phyloP scores from a whole-genome alignment of 2,797 vertebrate genomes.

The Poecilia picta region DNA sequence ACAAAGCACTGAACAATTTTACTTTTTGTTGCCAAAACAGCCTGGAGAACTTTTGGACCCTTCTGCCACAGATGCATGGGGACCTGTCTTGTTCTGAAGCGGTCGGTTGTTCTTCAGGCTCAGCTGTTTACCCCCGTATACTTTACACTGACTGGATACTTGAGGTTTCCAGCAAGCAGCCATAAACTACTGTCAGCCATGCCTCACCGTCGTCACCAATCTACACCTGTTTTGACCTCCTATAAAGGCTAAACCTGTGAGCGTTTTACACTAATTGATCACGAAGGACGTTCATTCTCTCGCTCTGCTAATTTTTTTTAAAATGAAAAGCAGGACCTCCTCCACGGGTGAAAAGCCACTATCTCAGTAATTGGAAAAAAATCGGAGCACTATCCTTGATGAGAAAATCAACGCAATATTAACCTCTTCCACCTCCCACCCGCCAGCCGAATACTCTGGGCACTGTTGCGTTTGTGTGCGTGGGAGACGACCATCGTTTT shows the following conservation, averaged over 20 bases:
- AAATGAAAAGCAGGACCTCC: slow-evolving; percentile 29
- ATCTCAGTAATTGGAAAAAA: slow-evolving; percentile 35
- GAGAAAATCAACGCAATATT: slow-evolving; percentile 24
- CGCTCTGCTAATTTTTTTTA: not conserved
- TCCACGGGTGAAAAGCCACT: slow-evolving; percentile 22
- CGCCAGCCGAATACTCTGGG: not conserved
- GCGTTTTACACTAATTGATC: slow-evolving; percentile 45
- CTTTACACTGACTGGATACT: slow-evolving; percentile 27
- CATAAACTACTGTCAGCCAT: slow-evolving; percentile 50
- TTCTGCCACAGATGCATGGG: slow-evolving; percentile 54
- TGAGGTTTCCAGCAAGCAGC: slow-evolving; percentile 22
- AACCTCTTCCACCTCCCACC: not conserved
- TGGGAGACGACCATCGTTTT: slow-evolving; percentile 1
- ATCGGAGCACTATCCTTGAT: slow-evolving; percentile 53
- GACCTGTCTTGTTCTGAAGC: slow-evolving; percentile 51
- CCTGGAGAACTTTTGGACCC: slow-evolving; percentile 46
- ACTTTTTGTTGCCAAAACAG: slow-evolving; percentile 30
- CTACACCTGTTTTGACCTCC: slow-evolving; percentile 57
- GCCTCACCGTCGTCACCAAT: slow-evolving; percentile 55
- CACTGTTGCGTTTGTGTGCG: not conserved
- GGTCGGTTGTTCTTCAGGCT: slow-evolving; percentile 66
- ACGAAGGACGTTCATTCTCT: slow-evolving; percentile 21
- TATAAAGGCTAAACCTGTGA: slow-evolving; percentile 34
- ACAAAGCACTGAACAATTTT: slow-evolving; percentile 9
- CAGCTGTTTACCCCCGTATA: slow-evolving; percentile 61